Percentiles rank a stretch among this genome's conserved stretches.
Evolutionary conservation across 2,797 vertebrate species (phyloP).

Genomic region (Anisognathus igniventris): DNA sequence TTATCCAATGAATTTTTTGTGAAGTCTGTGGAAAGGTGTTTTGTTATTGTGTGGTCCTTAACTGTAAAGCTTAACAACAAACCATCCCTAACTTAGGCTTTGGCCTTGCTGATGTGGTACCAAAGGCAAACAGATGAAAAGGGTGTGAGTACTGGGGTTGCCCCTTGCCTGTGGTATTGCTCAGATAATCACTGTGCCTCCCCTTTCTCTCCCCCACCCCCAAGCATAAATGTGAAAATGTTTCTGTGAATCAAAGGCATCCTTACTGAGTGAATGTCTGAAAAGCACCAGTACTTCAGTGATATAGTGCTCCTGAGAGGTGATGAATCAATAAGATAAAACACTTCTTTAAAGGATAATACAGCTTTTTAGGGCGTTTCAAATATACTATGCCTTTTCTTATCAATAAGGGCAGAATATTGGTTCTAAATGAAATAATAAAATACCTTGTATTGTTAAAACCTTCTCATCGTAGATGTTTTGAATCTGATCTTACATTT

Average conservation of each 20-base stretch:
- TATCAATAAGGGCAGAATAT: neutral
- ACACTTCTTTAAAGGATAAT: neutral
- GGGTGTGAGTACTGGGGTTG: neutral
- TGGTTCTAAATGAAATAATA: neutral
- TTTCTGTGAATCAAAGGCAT: neutral
- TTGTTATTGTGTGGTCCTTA: neutral
- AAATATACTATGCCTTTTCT: neutral
- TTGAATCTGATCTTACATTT: neutral
- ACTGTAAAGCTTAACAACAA: neutral
- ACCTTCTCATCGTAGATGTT: neutral
- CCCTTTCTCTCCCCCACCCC: neutral
- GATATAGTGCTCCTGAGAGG: neutral
- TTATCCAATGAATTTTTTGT: neutral
- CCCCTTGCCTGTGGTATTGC: neutral
- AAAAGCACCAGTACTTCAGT: neutral
- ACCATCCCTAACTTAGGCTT: rapidly evolving
- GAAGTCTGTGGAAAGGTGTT: neutral
- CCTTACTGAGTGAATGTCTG: neutral
- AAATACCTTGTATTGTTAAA: neutral
- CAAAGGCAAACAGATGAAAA: neutral
- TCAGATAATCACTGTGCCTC: neutral
- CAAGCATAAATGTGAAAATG: neutral
- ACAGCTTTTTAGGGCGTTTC: neutral
- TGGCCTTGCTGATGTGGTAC: neutral
- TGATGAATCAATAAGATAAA: neutral